phyloP scores from a whole-genome alignment of 2,113 vertebrate genomes.

The Camelus bactrianus region DNA sequence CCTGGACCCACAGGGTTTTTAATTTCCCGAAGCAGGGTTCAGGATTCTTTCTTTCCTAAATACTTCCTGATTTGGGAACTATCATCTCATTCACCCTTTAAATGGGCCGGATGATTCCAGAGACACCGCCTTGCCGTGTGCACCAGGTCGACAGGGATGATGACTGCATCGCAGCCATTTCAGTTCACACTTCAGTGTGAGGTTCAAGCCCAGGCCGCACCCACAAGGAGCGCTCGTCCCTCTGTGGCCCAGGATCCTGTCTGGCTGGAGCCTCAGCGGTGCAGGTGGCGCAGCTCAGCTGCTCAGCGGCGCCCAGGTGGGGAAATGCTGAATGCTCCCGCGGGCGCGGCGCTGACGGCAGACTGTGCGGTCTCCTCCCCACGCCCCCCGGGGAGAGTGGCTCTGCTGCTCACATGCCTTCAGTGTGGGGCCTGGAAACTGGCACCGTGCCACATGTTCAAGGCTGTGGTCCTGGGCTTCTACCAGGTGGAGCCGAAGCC shows the following conservation, averaged over 20 bases:
- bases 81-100: neutral
- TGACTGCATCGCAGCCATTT: too few relatives aligned
- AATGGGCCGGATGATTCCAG: neutral
- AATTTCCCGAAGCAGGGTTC: neutral
- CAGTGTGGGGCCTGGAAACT: neutral
- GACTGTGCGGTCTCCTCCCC: too few relatives aligned
- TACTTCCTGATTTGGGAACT: neutral
- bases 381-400: too few relatives aligned
- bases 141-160: neutral
- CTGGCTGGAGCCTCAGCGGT: too few relatives aligned
- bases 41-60: neutral
- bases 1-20: neutral
- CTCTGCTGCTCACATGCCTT: neutral
- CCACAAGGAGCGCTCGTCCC: neutral
- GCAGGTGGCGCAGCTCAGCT: too few relatives aligned
- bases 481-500: too few relatives aligned
- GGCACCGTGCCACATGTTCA: neutral
- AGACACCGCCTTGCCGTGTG: neutral
- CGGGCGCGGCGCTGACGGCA: too few relatives aligned
- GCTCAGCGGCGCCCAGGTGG: rapidly evolving
- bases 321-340: neutral
- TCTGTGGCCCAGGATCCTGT: too few relatives aligned
- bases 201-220: neutral
- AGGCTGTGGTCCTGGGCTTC: too few relatives aligned
- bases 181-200: too few relatives aligned